Percentiles rank a stretch among this genome's conserved stretches.
These are phyloP conservation scores for Incurvaria masculella DNA, from an alignment of 2,888 invertebrate genomes.

Conservation along the genomic window DNA sequence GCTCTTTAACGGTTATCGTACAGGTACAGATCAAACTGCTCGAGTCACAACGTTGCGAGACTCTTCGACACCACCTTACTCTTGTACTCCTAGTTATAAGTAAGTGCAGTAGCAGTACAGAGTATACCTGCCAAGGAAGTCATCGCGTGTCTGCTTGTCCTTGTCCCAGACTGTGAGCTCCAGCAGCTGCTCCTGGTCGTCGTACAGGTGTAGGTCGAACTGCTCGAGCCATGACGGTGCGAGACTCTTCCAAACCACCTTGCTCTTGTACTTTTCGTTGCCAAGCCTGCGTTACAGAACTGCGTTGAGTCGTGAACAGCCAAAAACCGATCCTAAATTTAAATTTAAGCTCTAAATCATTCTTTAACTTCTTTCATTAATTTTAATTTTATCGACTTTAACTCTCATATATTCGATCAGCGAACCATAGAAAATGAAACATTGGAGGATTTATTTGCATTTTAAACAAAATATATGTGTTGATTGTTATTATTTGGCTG, in stretches of 20 bases:
- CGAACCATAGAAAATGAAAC: no score
- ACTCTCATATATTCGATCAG: no score
- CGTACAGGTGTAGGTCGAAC: slow-evolving; percentile 94
- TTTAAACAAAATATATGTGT: no score
- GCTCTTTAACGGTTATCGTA: slow-evolving; percentile 93
- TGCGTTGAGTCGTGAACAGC: slow-evolving; percentile 10
- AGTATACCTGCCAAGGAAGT: slow-evolving; percentile 73
- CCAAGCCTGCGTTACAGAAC: slow-evolving; percentile 69
- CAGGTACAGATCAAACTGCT: slow-evolving; percentile 95
- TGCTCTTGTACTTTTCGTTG: slow-evolving; percentile 96
- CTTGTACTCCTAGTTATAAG: slow-evolving; percentile 98
- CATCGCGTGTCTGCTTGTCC: slow-evolving; percentile 79
- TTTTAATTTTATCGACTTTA: no score
- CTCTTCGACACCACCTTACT: slow-evolving; percentile 87
- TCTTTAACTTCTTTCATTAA: no score
- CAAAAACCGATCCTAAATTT: slow-evolving; percentile 2
- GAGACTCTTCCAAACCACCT: slow-evolving; percentile 79
- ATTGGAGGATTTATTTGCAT: no score
- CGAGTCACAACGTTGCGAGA: slow-evolving; percentile 88
- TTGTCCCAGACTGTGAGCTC: slow-evolving; percentile 93
- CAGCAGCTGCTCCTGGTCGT: slow-evolving; percentile 87
- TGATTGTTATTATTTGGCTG: no score
- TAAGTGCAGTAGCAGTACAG: no score
- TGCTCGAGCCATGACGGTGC: slow-evolving; percentile 95
- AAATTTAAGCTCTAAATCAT: no score